Evolutionary conservation across 2,888 invertebrate species (phyloP), one percentile per base, ranked within the genome.

Genomic region (Xanthorhoe spadicearia): DNA sequence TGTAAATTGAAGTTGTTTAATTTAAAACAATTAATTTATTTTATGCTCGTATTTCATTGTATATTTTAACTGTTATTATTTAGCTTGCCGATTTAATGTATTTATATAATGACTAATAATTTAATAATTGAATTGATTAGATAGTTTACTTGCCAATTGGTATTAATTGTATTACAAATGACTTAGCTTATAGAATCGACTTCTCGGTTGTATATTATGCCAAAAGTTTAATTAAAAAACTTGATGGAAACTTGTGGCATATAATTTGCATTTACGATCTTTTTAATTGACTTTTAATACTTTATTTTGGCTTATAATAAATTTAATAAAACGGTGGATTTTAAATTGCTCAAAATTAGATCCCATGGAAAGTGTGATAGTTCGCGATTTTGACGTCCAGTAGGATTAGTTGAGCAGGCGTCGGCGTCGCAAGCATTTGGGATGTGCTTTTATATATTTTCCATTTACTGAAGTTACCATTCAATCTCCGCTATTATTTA

Each of bases 111-210:
- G 73, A 78, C 64, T 72, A 69, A 77, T 74, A 57, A 52, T 63
- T 55, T 64, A 64, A 70, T 60, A 54, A 76, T 74, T 73, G 64
- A 67, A 71, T 73, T 72, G 70, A 73, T 75, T 72, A 61, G 72
- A 74, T 74, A 75, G 18, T 67, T 28, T 50, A 83, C 89, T 90
- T 91, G 90, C 90, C 91, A 88, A 83, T 59, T 77, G 82, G 84
- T 86, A 83, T 86, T 84, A 83, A 52, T 77, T 82, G 84, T 86
- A 83, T 86, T 84, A 85, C 83, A 85, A 85, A 85, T 77, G 74
- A 48, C 72, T 73, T 71, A 74, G 68, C 49, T 64, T 67, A 48
- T 55, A 53, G 46, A 54, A 58, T 46, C 15, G 17, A 53, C 57
- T 52, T 49, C 15, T 32, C 54, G n/a, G 5, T 64, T 64, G 58